A percentile compares a stretch with the other conserved stretches of the same genome.
These are phyloP conservation scores for Drosophila orosa DNA, from an alignment of 1,140 invertebrate genomes.

Conservation along the genomic window DNA sequence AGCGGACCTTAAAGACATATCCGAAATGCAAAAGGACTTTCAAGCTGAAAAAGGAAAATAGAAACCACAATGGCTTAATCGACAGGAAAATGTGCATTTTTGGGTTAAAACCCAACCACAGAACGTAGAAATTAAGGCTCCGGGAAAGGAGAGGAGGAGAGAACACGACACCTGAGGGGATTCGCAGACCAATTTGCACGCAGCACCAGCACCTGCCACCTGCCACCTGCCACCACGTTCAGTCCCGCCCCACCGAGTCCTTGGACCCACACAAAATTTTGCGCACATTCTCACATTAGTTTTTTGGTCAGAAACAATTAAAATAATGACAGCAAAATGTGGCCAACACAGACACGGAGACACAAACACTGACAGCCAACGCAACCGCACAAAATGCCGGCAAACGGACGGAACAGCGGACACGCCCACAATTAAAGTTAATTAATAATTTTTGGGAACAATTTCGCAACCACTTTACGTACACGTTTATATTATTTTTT, in stretches of 20 bases:
- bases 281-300: constrained; percentile 56
- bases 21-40: neutral
- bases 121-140: constrained; percentile 14
- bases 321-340: constrained; percentile 60
- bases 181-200: constrained; percentile 55
- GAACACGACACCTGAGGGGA: constrained; percentile 35
- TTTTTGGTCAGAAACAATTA: constrained; percentile 66
- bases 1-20: neutral
- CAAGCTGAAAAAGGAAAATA: constrained; percentile 1
- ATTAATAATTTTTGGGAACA: constrained; percentile 24
- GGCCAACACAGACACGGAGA: neutral
- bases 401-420: constrained; percentile 16
- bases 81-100: constrained; percentile 17
- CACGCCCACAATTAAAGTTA: constrained; percentile 45
- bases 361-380: constrained; percentile 13
- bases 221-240: neutral
- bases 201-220: constrained; percentile 37
- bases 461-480: constrained; percentile 16
- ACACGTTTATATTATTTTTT: constrained; percentile 28
- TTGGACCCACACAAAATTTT: constrained; percentile 42
- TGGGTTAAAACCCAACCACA: constrained; percentile 20
- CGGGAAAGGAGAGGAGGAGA: neutral
- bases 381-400: constrained; percentile 38
- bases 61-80: constrained; percentile 12
- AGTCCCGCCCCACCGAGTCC: too few relatives aligned